A percentile compares a stretch with the other conserved stretches of the same genome.
Conservation (phyloP, 2,113 vertebrate genomes). For the Ascaphus truei region DNA sequence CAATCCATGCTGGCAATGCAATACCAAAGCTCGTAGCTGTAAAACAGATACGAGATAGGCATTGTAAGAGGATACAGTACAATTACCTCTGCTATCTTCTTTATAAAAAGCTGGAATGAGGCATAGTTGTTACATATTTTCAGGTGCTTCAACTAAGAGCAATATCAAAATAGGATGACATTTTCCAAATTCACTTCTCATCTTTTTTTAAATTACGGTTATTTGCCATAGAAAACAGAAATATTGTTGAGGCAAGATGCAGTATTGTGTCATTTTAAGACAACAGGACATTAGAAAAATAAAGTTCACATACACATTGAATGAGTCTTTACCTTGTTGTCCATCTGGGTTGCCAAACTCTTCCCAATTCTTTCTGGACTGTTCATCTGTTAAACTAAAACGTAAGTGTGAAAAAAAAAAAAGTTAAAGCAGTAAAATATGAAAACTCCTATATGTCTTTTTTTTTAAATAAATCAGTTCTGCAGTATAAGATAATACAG, state of each 20-base stretch:
- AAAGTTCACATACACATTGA: no score
- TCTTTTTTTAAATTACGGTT: no score
- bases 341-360: conserved; percentile 93
- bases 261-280: no score
- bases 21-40: conserved; percentile 94
- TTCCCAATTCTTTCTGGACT: conserved; percentile 88
- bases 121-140: no score
- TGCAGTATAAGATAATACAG: no score
- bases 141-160: no score
- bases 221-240: no score
- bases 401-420: conserved; percentile 40
- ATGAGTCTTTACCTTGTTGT: conserved; percentile 90
- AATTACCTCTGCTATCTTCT: neutral
- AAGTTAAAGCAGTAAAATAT: neutral
- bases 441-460: no score
- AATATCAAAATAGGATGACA: conserved; percentile 9
- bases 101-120: neutral
- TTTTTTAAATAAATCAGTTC: no score
- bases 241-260: no score
- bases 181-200: no score
- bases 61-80: neutral
- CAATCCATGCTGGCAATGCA: conserved; percentile 95
- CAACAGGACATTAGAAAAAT: no score
- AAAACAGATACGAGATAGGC: conserved; percentile 35
- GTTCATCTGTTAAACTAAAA: conserved; percentile 89